Evolutionary conservation across 2,113 vertebrate species (phyloP).

Genomic region (Ciconia maguari): DNA sequence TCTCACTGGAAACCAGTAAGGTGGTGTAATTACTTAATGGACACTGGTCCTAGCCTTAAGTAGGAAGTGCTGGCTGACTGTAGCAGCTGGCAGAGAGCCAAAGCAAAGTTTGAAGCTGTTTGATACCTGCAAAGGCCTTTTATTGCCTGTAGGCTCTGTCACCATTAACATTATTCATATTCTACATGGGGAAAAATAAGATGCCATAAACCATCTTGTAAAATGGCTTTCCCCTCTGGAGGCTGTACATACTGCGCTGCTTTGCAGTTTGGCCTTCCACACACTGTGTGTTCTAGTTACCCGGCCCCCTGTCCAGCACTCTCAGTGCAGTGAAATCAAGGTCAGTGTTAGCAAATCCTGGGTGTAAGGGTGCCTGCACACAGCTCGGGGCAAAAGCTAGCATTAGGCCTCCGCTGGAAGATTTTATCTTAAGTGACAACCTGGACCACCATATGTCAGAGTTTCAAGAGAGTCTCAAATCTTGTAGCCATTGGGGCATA

Average conservation of each 20-base stretch:
- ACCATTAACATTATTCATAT: slow-evolving; percentile 5
- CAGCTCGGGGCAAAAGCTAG: fast-evolving
- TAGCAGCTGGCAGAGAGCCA: slow-evolving; percentile 5
- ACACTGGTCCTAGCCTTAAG: neutral
- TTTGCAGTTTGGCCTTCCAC: neutral
- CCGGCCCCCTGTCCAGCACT: neutral
- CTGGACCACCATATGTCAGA: neutral
- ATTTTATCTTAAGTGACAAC: neutral
- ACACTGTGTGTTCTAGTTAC: neutral
- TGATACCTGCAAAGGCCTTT: slow-evolving; percentile 52
- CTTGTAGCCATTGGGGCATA: neutral
- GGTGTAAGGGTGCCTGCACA: neutral
- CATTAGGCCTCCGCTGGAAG: fast-evolving
- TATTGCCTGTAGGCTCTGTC: slow-evolving; percentile 34
- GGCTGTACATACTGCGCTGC: neutral
- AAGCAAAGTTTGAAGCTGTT: slow-evolving; percentile 41
- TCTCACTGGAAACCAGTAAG: neutral
- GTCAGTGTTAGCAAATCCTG: fast-evolving
- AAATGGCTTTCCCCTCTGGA: neutral
- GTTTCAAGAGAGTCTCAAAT: neutral
- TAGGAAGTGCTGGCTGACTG: neutral
- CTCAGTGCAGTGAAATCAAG: fast-evolving
- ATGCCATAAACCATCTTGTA: neutral
- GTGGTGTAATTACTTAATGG: neutral
- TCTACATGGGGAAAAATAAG: neutral